phyloP scores from a whole-genome alignment of 2,888 invertebrate species.

The Glaucopsyche alexis region DNA sequence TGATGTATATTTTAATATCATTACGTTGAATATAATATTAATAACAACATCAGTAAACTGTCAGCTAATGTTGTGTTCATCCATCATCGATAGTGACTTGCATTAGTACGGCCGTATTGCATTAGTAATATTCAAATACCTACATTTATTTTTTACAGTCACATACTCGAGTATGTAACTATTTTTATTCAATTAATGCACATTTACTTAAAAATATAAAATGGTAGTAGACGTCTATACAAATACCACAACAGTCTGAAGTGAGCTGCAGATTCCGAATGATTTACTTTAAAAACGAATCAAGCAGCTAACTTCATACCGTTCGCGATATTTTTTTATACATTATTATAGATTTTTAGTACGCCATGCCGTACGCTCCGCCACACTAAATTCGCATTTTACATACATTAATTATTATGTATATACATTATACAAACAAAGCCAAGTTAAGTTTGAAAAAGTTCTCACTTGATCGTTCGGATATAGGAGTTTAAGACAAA shows the following conservation, averaged over 20 bases:
- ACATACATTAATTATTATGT: neutral
- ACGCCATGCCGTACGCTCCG: conserved; percentile 1
- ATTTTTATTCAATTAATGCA: neutral
- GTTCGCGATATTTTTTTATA: neutral
- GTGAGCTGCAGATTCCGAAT: neutral
- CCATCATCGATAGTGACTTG: no score
- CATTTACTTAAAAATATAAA: neutral
- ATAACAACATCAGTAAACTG: no score
- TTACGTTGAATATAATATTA: no score
- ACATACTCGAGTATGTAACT: neutral
- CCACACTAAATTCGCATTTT: neutral
- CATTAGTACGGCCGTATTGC: conserved; percentile 4
- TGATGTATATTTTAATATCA: no score
- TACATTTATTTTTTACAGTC: neutral
- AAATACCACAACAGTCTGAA: neutral
- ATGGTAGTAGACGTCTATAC: neutral
- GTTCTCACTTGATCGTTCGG: conserved; percentile 22
- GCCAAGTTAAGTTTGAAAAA: neutral
- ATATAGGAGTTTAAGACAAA: no score
- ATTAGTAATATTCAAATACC: neutral
- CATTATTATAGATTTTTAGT: neutral
- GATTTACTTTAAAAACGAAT: neutral
- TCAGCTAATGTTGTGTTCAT: no score
- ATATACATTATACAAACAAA: neutral
- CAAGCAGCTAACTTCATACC: conserved; percentile 1